Evolutionary conservation across 2,888 invertebrate genomes (phyloP), one percentile per base, ranked within the genome.

Genomic region (Drosophila meridionalis): DNA sequence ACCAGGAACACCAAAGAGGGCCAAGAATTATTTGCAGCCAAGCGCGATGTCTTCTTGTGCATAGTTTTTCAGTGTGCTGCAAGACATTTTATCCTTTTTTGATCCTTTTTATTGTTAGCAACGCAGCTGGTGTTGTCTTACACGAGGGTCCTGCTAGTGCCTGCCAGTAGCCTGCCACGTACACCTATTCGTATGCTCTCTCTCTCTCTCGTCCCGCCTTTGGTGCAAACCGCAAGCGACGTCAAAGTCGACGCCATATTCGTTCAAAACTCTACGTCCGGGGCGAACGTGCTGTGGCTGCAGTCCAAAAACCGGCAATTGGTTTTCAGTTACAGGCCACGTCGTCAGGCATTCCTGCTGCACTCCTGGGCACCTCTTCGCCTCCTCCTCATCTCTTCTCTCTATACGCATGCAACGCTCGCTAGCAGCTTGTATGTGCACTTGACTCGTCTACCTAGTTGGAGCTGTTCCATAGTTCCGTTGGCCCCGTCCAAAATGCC

Each of bases 71-170:
- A 68, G 64, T 45, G 47, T 48, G 71, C 30, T 60, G 36, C 45
- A 80, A 82, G 80, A 80, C 80, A 86, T 75, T 83, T 83, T 86
- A 83, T 83, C 77, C 86, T 58, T 73, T 52, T 52, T 77, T 82
- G 86, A 83, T 83, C 82, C 82, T 73, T 83, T 83, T 86, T 86
- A 75, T 86, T 80, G 74, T 77, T 73, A 70, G 69, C 67, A 83
- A 74, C 77, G 80, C 86, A 86, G 82, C 86, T 86, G 82, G 82
- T 83, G 77, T 86, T 86, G 83, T 72, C 83, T 82, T 81, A 71
- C 80, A 66, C 45, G 12, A 43, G 52, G 50, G 36, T 28, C 55
- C 11, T 30, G 36, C 50, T 66, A 40, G 8, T 14, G 20, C 55
- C 11, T 30, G 36, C 50, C 65, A 40, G 8, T 14, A 32, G 12